phyloP scores from a whole-genome alignment of 2,113 vertebrate species.

The Poeciliopsis turrubarensis region DNA sequence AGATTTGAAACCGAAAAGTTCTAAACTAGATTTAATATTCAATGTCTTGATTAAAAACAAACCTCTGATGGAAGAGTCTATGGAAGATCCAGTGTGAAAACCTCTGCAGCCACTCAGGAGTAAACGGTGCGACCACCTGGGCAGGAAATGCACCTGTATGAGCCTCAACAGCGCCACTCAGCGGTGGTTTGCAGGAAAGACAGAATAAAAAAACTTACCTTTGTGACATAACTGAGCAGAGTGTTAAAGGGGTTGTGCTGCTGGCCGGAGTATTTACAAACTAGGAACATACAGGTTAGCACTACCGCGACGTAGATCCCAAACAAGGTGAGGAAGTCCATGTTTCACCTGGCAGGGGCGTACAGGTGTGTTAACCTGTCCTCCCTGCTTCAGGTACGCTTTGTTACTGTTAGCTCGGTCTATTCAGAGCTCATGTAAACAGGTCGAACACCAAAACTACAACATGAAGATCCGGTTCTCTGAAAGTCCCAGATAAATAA shows the following conservation, averaged over 20 bases:
- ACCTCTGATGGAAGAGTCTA: slow-evolving; percentile 89
- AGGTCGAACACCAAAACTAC: not conserved
- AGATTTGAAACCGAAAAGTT: too few species aligned
- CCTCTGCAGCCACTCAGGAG: slow-evolving; percentile 83
- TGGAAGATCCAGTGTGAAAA: slow-evolving; percentile 70
- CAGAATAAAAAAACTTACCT: slow-evolving; percentile 60
- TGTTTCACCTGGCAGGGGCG: slow-evolving; percentile 62
- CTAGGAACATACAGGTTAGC: slow-evolving; percentile 65
- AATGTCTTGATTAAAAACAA: slow-evolving; percentile 8
- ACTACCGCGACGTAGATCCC: slow-evolving; percentile 81
- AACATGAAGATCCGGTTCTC: not conserved
- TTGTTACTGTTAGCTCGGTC: not conserved
- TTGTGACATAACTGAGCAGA: slow-evolving; percentile 32
- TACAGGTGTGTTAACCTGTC: slow-evolving; percentile 33
- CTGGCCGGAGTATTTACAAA: slow-evolving; percentile 81
- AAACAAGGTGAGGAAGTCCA: slow-evolving; percentile 93
- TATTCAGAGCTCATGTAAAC: not conserved
- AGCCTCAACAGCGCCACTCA: not conserved
- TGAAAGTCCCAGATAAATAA: not conserved
- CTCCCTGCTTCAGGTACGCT: not conserved
- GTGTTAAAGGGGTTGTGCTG: slow-evolving; percentile 68
- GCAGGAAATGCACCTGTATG: not conserved
- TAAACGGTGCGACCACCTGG: slow-evolving; percentile 79
- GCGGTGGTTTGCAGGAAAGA: not conserved
- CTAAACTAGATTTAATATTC: too few species aligned